phyloP scores from a whole-genome alignment of 92 coral and sea anemone species.

The Epizoanthus illoricatus region DNA sequence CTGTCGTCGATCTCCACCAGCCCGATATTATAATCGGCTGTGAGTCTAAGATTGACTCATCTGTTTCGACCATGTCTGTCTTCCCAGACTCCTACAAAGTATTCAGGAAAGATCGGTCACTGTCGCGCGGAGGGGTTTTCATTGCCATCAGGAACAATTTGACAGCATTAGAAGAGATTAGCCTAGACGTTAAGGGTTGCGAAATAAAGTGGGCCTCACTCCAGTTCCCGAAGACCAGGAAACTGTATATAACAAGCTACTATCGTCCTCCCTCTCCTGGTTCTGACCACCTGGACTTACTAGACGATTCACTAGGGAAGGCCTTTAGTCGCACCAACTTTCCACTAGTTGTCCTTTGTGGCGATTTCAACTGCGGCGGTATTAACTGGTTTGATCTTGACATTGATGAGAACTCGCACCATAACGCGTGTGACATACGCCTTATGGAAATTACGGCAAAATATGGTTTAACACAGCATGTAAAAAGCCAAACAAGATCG shows the following conservation, averaged over 20 bases:
- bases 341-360: too few species aligned
- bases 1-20: conserved; percentile 35
- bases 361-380: too few species aligned
- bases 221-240: conserved; percentile 17
- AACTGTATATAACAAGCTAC: conserved; percentile 24
- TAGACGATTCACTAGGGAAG: too few species aligned
- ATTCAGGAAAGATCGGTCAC: conserved; percentile 40
- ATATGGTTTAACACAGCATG: too few species aligned
- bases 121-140: conserved; percentile 42
- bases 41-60: conserved; percentile 42
- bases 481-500: too few species aligned
- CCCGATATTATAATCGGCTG: conserved; percentile 49
- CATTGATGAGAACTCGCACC: too few species aligned
- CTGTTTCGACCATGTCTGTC: conserved; percentile 41
- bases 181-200: conserved; percentile 30
- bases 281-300: not conserved
- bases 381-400: too few species aligned
- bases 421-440: too few species aligned
- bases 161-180: conserved; percentile 29
- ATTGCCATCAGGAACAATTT: conserved; percentile 29
- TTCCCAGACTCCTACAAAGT: conserved; percentile 37
- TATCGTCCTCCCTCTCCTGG: conserved; percentile 29
- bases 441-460: too few species aligned
- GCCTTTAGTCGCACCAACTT: too few species aligned
- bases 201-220: conserved; percentile 21